Evolutionary conservation across 2,113 vertebrate species (phyloP).

Genomic region (Oreochromis tanganicae): DNA sequence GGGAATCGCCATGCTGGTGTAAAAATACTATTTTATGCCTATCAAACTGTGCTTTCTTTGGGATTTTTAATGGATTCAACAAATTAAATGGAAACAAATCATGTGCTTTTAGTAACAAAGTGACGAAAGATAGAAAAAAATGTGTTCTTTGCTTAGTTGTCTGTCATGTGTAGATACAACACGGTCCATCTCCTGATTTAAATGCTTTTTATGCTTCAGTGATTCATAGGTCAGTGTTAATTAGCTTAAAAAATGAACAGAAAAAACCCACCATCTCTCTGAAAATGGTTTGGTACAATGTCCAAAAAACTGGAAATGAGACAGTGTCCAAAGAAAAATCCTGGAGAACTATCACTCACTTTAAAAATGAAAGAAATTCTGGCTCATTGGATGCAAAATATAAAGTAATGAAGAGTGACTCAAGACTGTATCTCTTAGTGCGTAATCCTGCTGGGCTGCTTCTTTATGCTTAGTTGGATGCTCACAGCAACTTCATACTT

Average conservation of each 20-base stretch:
- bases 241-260: not conserved
- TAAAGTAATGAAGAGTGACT: not conserved
- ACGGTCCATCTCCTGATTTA: not conserved
- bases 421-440: not conserved
- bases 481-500: not conserved
- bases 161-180: not conserved
- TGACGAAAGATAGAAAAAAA: not conserved
- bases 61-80: not conserved
- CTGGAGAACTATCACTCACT: not conserved
- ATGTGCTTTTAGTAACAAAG: not conserved
- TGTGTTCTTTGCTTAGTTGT: not conserved
- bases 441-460: not conserved
- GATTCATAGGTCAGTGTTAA: not conserved
- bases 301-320: not conserved
- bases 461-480: not conserved
- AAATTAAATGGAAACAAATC: not conserved
- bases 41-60: not conserved
- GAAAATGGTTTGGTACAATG: not conserved
- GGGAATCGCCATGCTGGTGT: rapidly evolving
- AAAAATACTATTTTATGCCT: not conserved
- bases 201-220: not conserved
- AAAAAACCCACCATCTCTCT: not conserved
- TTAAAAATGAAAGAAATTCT: not conserved
- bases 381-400: not conserved
- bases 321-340: not conserved